Conservation (phyloP, 2,888 invertebrate species). For the Apodemia hepburni region DNA sequence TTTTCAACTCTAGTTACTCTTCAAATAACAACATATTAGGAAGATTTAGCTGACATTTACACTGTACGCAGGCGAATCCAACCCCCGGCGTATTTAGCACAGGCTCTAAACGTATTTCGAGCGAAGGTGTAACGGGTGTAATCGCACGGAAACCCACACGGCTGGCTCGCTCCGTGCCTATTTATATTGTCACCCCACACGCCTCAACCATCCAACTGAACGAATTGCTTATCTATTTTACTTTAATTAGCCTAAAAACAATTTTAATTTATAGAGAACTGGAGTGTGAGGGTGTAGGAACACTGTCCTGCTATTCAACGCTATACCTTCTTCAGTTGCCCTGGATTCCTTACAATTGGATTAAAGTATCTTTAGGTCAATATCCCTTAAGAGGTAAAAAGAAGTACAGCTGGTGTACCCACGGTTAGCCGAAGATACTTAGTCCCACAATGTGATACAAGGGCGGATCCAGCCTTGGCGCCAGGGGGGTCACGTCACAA, state of each 20-base stretch:
- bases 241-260: conserved; percentile 27
- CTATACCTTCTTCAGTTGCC: too few species aligned
- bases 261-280: not conserved
- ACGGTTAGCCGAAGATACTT: too few species aligned
- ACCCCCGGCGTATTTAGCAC: conserved; percentile 9
- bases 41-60: conserved; percentile 9
- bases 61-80: conserved; percentile 2
- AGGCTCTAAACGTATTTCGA: conserved; percentile 19
- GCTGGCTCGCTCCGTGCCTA: conserved; percentile 55
- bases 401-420: too few species aligned
- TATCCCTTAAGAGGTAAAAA: too few species aligned
- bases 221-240: conserved; percentile 40
- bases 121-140: conserved; percentile 28
- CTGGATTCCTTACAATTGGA: too few species aligned
- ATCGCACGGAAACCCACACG: conserved; percentile 39
- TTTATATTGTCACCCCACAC: conserved; percentile 31
- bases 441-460: too few species aligned
- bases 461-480: too few species aligned
- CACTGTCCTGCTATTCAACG: not conserved
- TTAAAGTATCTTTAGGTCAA: too few species aligned
- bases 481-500: too few species aligned
- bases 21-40: conserved; percentile 1
- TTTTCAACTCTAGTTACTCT: not conserved
- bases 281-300: not conserved
- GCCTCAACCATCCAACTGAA: conserved; percentile 30